Conservation (phyloP, 1,140 invertebrate species). For the Lasaia peninsularis region DNA sequence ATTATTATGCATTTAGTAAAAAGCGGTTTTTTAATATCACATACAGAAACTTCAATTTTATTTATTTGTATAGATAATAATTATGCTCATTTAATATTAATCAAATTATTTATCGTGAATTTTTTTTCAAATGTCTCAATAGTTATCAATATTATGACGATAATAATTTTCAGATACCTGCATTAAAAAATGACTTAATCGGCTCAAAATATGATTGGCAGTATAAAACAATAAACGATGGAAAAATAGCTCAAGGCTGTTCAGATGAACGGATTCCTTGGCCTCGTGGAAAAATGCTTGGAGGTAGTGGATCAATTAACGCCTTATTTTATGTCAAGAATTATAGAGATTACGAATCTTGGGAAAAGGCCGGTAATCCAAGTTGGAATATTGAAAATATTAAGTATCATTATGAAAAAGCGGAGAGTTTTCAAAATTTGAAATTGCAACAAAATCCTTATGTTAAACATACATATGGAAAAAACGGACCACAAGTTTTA, state of each 20-base stretch:
- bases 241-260: slow-evolving; percentile 64
- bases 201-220: slow-evolving; percentile 79
- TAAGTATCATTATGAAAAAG: slow-evolving; percentile 29
- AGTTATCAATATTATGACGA: not conserved
- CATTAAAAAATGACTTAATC: slow-evolving; percentile 50
- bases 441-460: slow-evolving; percentile 20
- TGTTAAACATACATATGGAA: slow-evolving; percentile 32
- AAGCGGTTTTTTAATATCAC: no score
- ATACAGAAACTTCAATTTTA: no score
- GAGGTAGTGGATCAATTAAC: slow-evolving; percentile 86
- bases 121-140: not conserved
- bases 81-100: not conserved
- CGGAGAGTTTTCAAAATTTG: slow-evolving; percentile 35
- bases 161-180: slow-evolving; percentile 65
- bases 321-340: slow-evolving; percentile 86
- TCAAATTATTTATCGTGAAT: not conserved
- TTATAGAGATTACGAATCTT: slow-evolving; percentile 79
- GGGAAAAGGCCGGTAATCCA: slow-evolving; percentile 79
- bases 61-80: no score
- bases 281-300: slow-evolving; percentile 83
- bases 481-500: slow-evolving; percentile 31
- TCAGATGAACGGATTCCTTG: slow-evolving; percentile 74
- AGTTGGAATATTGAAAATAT: slow-evolving; percentile 53
- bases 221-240: slow-evolving; percentile 52
- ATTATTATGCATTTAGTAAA: no score